A percentile compares a stretch with the other conserved stretches of the same genome.
These are phyloP conservation scores for Idaea biselata DNA, from an alignment of 2,888 invertebrate genomes.

Conservation along the genomic window DNA sequence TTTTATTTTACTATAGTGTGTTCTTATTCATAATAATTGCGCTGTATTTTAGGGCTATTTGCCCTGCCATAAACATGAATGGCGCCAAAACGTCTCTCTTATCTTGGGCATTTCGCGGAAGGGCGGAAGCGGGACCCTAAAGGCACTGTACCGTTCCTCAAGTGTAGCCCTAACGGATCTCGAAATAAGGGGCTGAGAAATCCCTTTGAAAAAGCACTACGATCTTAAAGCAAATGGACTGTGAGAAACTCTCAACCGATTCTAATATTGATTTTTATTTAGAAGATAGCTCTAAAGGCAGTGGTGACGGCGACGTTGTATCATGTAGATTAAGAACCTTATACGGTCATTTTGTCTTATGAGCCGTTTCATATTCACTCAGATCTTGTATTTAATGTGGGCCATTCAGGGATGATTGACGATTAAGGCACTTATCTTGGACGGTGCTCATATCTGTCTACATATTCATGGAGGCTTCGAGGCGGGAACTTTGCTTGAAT, in stretches of 20 bases:
- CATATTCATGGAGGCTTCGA: constrained; percentile 67
- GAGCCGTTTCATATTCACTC: constrained; percentile 26
- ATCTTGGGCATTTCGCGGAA: constrained; percentile 76
- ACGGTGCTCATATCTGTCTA: constrained; percentile 42
- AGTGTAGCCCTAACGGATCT: constrained; percentile 77
- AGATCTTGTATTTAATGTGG: constrained; percentile 31
- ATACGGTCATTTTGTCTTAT: constrained; percentile 29
- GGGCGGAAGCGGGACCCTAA: constrained; percentile 73
- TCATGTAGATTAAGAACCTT: constrained; percentile 36
- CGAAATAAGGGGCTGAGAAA: constrained; percentile 71
- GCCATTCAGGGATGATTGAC: constrained; percentile 33
- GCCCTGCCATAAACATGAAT: constrained; percentile 79
- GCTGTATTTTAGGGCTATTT: constrained; percentile 76
- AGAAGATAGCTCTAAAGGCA: constrained; percentile 44
- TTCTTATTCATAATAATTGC: constrained; percentile 77
- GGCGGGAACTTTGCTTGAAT: constrained; percentile 55
- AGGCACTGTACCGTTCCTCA: constrained; percentile 66
- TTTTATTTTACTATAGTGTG: constrained; percentile 34
- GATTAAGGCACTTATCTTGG: constrained; percentile 43
- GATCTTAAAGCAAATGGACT: constrained; percentile 76
- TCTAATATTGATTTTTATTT: constrained; percentile 78
- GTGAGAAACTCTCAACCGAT: constrained; percentile 71
- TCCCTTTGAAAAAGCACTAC: constrained; percentile 72
- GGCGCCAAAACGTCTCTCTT: constrained; percentile 80
- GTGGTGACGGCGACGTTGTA: constrained; percentile 26